Evolutionary conservation across 2,888 invertebrate genomes (phyloP).

Genomic region (Argyresthia albistria): DNA sequence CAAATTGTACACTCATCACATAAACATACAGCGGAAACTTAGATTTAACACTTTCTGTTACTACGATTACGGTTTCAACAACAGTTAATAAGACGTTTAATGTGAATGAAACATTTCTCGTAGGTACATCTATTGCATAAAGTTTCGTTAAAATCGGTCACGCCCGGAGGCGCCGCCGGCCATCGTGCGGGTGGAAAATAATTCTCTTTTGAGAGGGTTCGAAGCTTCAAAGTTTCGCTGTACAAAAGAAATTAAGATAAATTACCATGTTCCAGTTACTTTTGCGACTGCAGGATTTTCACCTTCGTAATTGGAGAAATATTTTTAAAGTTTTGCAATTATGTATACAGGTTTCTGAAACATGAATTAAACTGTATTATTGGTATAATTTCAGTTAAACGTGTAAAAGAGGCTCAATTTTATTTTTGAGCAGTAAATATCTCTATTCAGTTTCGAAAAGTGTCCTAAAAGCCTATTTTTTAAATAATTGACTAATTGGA

Average conservation of each 20-base stretch:
- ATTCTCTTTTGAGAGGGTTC: neutral
- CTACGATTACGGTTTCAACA: neutral
- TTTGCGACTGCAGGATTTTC: neutral
- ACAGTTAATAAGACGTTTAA: neutral
- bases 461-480: slow-evolving; percentile 15
- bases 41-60: slow-evolving; percentile 6
- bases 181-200: neutral
- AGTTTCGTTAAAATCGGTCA: too few relatives aligned
- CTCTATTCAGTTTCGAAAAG: neutral
- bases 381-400: neutral
- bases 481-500: slow-evolving; percentile 53
- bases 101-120: neutral
- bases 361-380: neutral
- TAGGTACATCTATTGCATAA: neutral
- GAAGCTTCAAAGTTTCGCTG: neutral
- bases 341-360: neutral
- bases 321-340: neutral
- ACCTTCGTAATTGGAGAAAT: too few relatives aligned
- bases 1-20: slow-evolving; percentile 31
- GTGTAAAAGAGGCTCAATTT: neutral
- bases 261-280: neutral
- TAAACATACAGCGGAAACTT: slow-evolving; percentile 23
- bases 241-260: neutral
- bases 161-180: too few relatives aligned
- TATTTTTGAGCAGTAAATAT: neutral